Conservation (phyloP, 2,113 vertebrate genomes). For the Onychostoma macrolepis region DNA sequence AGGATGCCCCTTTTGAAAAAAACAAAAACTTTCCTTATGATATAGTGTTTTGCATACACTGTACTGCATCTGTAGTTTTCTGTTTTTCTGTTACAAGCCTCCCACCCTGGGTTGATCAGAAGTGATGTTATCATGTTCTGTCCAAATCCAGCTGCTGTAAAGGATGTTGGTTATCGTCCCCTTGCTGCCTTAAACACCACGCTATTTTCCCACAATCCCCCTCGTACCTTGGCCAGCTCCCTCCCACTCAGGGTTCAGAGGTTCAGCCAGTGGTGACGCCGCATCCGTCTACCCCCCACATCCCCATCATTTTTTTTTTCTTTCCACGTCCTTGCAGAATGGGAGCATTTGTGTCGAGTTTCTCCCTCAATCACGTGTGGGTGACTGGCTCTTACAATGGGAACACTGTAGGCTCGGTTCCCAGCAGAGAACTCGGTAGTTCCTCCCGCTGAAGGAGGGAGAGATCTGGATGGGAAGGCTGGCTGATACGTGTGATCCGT, state of each 20-base stretch:
- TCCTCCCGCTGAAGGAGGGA: constrained; percentile 35
- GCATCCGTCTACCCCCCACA: constrained; percentile 27
- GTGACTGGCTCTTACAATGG: constrained; percentile 69
- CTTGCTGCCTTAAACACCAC: not conserved
- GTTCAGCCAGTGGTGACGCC: constrained; percentile 36
- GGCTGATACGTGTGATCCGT: constrained; percentile 45
- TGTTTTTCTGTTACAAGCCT: not conserved
- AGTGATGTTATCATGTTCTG: constrained; percentile 33
- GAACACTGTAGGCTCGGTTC: constrained; percentile 68
- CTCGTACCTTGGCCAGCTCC: not conserved
- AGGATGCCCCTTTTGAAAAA: not conserved
- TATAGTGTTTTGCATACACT: not conserved
- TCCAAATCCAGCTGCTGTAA: constrained; percentile 40
- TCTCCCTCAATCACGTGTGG: constrained; percentile 60
- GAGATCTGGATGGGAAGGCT: constrained; percentile 39
- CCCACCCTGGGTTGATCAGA: constrained; percentile 9
- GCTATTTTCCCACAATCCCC: constrained; percentile 13
- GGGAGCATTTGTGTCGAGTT: constrained; percentile 52
- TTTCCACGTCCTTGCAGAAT: constrained; percentile 49
- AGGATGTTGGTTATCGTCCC: constrained; percentile 42
- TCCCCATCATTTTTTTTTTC: constrained; percentile 37
- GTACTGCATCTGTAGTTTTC: not conserved
- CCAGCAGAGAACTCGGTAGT: constrained; percentile 57
- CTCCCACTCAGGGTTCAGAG: constrained; percentile 26
- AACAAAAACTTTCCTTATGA: too few relatives aligned